Base-by-base conservation (phyloP, 2,888 invertebrate species). In the Hypercompe scribonia region DNA sequence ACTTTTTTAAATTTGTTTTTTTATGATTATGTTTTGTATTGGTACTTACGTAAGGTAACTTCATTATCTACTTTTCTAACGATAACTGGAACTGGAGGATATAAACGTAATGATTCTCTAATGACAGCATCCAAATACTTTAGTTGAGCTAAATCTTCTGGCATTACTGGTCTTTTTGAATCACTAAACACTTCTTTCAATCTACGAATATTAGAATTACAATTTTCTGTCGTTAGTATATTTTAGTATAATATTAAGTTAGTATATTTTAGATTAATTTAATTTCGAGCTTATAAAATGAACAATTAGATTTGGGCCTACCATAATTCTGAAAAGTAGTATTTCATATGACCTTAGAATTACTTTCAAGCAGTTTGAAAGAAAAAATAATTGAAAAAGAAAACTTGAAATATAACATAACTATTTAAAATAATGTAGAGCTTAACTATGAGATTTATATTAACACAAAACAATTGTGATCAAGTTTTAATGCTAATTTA, bases 81-180 rank as follows among this genome's bases (percentile, higher is more conserved):
- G 10, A 87, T 74, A 0, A 87, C 21, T 0, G 90, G 90, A 0
- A 86, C 88, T 3, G 90, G 84, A 8, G 90, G 88, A 65, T 88
- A 90, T 24, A 89, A 68, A 0, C 90, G 77, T 24, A 90, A 54
- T 0, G 89, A 80, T 72, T 90, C 90, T 46, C 84, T 86, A 46
- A 90, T 71, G 4, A 89, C 90, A 0, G 87, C 86, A 3, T 90
- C 90, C 36, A 89, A 65, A 70, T 89, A 90, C 69, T 86, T 84
- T 0, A 89, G 79, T 3, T 75, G 84, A 11, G 79, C 76, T 34
- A 87, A 68, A 36, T 87, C 90, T 68, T 81, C 84, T 7, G 64
- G 69, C 0, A 71, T 70, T 1, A 84, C 74, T 5, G 81, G 80
- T 31, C 84, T 76, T 10, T 87, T 81, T 0, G 84, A 79, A 13